phyloP scores from a whole-genome alignment of 2,888 invertebrate species.

The Papilio protenor region DNA sequence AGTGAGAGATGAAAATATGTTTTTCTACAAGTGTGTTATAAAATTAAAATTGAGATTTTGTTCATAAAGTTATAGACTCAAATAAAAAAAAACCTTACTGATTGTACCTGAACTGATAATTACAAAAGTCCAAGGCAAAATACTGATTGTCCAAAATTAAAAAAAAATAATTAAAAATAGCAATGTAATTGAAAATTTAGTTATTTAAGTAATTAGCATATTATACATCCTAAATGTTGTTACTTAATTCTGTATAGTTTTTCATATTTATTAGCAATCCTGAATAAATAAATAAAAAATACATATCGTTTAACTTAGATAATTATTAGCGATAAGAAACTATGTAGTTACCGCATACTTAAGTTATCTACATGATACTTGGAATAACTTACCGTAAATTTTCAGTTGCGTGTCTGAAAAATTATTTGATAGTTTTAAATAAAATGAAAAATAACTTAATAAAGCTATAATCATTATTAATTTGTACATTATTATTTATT shows the following conservation, averaged over 20 bases:
- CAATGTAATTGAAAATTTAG: neutral
- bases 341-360: neutral
- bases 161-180: neutral
- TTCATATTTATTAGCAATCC: neutral
- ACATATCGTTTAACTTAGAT: neutral
- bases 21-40: neutral
- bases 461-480: neutral
- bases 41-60: neutral
- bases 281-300: neutral
- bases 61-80: neutral
- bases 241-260: neutral
- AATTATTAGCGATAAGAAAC: neutral
- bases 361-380: neutral
- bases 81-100: neutral
- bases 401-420: neutral
- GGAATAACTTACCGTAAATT: neutral
- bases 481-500: neutral
- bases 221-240: neutral
- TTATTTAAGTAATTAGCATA: neutral
- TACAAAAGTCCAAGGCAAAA: neutral
- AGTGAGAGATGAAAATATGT: too few relatives aligned
- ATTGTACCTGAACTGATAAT: neutral
- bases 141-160: neutral
- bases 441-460: slow-evolving; percentile 2
- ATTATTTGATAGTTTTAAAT: neutral